These are phyloP conservation scores for Nemotelus pantherinus DNA, from an alignment of 2,888 invertebrate genomes.

Conservation along the genomic window DNA sequence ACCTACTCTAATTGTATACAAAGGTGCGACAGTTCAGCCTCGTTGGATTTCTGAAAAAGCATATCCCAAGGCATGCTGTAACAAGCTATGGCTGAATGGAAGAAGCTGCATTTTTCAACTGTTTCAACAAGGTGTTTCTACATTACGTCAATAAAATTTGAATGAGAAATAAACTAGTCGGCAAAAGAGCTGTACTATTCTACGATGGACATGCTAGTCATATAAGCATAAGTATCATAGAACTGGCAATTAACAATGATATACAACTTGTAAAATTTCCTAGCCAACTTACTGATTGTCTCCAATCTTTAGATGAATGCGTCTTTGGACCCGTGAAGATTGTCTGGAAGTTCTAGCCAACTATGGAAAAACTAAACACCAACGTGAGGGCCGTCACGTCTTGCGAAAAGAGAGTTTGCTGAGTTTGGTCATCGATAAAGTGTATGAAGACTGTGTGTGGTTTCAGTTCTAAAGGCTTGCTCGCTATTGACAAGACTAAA, in stretches of 20 bases:
- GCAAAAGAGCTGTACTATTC: constrained; percentile 35
- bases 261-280: constrained; percentile 42
- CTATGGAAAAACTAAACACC: constrained; percentile 37
- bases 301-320: constrained; percentile 41
- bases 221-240: constrained; percentile 46
- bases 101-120: constrained; percentile 15
- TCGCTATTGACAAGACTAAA: too few species aligned
- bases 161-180: constrained; percentile 5
- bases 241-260: constrained; percentile 39
- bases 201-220: constrained; percentile 46
- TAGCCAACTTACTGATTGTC: constrained; percentile 37
- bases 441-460: too few species aligned
- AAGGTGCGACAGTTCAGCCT: constrained; percentile 42
- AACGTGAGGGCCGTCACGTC: too few species aligned
- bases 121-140: constrained; percentile 9
- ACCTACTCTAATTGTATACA: constrained; percentile 38
- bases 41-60: constrained; percentile 30
- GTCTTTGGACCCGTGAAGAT: constrained; percentile 43
- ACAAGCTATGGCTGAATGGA: constrained; percentile 34
- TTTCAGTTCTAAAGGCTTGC: too few species aligned
- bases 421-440: too few species aligned
- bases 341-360: constrained; percentile 33
- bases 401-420: too few species aligned
- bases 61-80: constrained; percentile 41
- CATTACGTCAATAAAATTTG: background rate